These are phyloP conservation scores for Drosophila truncata DNA, from an alignment of 1,140 invertebrate species.

Conservation along the genomic window DNA sequence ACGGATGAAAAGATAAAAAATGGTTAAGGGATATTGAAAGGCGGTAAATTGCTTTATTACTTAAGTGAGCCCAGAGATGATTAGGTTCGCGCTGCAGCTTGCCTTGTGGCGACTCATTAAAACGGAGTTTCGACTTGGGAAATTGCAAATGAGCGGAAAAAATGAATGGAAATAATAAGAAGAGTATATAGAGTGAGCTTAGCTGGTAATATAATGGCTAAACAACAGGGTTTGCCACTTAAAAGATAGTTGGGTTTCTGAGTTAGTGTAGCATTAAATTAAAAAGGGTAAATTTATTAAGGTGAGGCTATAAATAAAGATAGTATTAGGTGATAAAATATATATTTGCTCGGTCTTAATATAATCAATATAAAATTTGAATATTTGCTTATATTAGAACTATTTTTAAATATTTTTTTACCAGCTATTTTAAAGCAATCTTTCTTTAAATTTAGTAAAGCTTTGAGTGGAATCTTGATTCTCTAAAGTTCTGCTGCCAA, in stretches of 20 bases:
- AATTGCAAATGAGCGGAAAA: slow-evolving; percentile 38
- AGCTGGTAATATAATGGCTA: slow-evolving; percentile 24
- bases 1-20: slow-evolving; percentile 55
- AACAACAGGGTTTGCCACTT: not conserved
- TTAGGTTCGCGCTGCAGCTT: slow-evolving; percentile 59
- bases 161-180: slow-evolving; percentile 8
- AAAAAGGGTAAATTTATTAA: not conserved
- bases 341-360: too few species aligned
- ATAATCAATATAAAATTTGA: not conserved
- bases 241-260: not conserved
- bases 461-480: not conserved
- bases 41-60: slow-evolving; percentile 81
- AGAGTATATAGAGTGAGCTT: slow-evolving; percentile 11
- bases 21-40: slow-evolving; percentile 81
- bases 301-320: not conserved
- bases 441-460: too few species aligned
- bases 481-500: not conserved
- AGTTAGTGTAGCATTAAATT: not conserved
- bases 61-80: slow-evolving; percentile 75
- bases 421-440: too few species aligned
- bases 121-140: slow-evolving; percentile 28
- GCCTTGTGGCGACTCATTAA: slow-evolving; percentile 63
- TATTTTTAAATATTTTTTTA: not conserved
- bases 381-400: not conserved
- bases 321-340: not conserved